These are phyloP conservation scores for Mesorhabditis belari DNA, from an alignment of 2,888 invertebrate genomes.

Conservation along the genomic window DNA sequence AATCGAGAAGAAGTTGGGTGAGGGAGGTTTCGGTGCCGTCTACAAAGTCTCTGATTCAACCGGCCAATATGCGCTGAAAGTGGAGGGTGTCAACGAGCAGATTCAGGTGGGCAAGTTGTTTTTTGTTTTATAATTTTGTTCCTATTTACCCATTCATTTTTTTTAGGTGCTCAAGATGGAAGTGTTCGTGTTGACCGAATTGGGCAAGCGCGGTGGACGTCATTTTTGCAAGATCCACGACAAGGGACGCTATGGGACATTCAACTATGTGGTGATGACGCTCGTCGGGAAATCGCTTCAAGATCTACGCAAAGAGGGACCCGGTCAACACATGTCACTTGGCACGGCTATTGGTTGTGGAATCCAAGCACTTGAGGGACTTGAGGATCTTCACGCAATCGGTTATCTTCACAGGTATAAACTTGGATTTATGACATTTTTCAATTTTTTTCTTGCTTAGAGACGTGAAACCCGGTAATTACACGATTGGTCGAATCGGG, in stretches of 20 bases:
- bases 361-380: conserved; percentile 25
- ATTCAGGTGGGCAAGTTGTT: conserved; percentile 25
- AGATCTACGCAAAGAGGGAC: conserved; percentile 26
- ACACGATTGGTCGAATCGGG: conserved; percentile 27
- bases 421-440: neutral
- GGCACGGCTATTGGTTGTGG: conserved; percentile 29
- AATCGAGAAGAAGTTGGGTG: conserved; percentile 45
- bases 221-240: conserved; percentile 48
- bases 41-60: conserved; percentile 37
- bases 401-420: conserved; percentile 39
- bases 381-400: conserved; percentile 40
- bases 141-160: neutral
- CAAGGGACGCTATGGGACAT: conserved; percentile 40
- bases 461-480: conserved; percentile 23
- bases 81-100: conserved; percentile 33
- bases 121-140: neutral
- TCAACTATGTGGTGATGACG: conserved; percentile 47
- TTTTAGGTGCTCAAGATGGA: conserved; percentile 40
- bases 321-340: conserved; percentile 29
- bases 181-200: conserved; percentile 38
- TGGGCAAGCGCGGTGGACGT: conserved; percentile 34
- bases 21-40: conserved; percentile 44
- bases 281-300: conserved; percentile 45
- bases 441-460: neutral
- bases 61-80: conserved; percentile 41